phyloP scores from a whole-genome alignment of 2,888 invertebrate species.

The Lycia hirtaria region DNA sequence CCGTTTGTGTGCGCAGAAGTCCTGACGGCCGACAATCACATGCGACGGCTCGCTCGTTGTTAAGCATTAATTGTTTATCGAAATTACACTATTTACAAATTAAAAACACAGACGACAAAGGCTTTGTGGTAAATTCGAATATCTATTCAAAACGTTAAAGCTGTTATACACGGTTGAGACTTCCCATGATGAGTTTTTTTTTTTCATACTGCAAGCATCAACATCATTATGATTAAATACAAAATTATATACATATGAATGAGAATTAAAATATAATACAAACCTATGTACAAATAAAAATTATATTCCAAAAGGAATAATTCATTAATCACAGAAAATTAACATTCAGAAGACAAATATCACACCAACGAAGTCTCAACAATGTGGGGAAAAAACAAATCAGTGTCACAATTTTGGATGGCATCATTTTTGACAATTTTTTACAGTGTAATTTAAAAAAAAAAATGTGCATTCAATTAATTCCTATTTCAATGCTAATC shows the following conservation, averaged over 20 bases:
- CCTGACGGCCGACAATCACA: conserved; percentile 66
- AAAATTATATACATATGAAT: conserved; percentile 53
- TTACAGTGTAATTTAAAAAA: conserved; percentile 59
- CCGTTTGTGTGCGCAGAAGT: conserved; percentile 76
- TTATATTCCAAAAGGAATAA: conserved; percentile 51
- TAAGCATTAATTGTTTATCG: conserved; percentile 74
- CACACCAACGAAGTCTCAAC: conserved; percentile 58
- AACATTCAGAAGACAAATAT: conserved; percentile 30
- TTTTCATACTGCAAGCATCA: conserved; percentile 8
- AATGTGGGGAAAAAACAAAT: conserved; percentile 48
- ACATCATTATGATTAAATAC: conserved; percentile 33
- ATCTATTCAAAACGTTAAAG: conserved; percentile 58
- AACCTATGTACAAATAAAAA: conserved; percentile 72
- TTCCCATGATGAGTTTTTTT: conserved; percentile 44
- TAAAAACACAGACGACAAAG: conserved; percentile 75
- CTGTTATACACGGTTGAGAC: conserved; percentile 60
- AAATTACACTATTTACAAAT: conserved; percentile 80
- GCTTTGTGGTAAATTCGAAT: conserved; percentile 70
- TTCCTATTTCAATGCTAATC: conserved; percentile 72
- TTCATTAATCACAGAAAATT: conserved; percentile 44
- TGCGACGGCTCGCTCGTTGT: conserved; percentile 76
- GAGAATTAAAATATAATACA: conserved; percentile 60
- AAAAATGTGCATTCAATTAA: conserved; percentile 66
- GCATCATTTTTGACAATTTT: conserved; percentile 62
- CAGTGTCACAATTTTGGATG: conserved; percentile 62